phyloP scores from a whole-genome alignment of 2,797 vertebrate genomes.

The Pachyuromys duprasi region DNA sequence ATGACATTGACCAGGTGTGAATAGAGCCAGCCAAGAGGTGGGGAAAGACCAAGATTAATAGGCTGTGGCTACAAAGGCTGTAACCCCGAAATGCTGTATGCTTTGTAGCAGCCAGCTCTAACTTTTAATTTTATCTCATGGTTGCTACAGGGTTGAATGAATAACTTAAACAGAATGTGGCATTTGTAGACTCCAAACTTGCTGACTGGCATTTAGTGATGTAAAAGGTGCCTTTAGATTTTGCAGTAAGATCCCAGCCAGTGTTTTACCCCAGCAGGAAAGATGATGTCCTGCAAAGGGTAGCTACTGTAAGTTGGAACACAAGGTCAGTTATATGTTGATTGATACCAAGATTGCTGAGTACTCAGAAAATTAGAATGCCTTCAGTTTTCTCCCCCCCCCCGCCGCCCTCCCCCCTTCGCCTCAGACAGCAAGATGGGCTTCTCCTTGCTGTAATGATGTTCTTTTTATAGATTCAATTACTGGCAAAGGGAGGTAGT shows the following conservation, averaged over 20 bases:
- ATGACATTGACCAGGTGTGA: not conserved
- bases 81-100: not conserved
- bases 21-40: not conserved
- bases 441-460: slow-evolving; percentile 57
- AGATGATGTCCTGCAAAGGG: slow-evolving; percentile 33
- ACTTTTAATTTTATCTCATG: slow-evolving; percentile 68
- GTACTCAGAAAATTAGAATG: slow-evolving; percentile 69
- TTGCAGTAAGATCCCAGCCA: slow-evolving; percentile 49
- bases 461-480: slow-evolving; percentile 74
- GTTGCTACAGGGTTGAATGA: slow-evolving; percentile 63
- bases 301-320: slow-evolving; percentile 32
- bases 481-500: slow-evolving; percentile 66
- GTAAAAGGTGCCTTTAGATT: slow-evolving; percentile 63
- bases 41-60: slow-evolving; percentile 55
- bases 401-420: slow-evolving; percentile 11
- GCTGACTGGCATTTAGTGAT: slow-evolving; percentile 59
- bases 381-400: slow-evolving; percentile 26
- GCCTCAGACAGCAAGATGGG: slow-evolving; percentile 55
- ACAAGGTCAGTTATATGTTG: slow-evolving; percentile 64
- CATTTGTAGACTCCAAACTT: slow-evolving; percentile 50
- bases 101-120: slow-evolving; percentile 45
- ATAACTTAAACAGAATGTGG: slow-evolving; percentile 70
- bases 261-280: slow-evolving; percentile 44
- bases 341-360: slow-evolving; percentile 67
- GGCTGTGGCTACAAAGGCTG: slow-evolving; percentile 25